Base-by-base conservation (phyloP, 2,797 vertebrate genomes). In the Clarias laeviceps region DNA sequence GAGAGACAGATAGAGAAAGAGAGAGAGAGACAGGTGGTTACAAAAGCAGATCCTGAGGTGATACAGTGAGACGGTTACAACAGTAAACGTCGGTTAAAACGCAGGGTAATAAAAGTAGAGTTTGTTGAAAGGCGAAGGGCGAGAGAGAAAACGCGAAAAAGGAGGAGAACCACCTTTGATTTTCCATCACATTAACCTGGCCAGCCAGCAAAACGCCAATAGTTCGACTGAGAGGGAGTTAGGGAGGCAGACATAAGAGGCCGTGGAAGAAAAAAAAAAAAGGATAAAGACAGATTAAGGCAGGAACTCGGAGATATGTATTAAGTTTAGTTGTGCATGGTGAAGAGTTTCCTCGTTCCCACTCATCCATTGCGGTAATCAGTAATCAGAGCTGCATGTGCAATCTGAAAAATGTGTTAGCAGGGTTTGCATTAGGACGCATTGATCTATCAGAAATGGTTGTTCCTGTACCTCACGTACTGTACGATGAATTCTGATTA, bases 371-470 rank as follows among this genome's bases (percentile, higher is more conserved):
- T 56, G 68, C 84, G 45, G 88, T 90, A 87, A 88, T 82, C 83
- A 56, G 88, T 90, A 87, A 88, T 82, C 83, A 80, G 86, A 90
- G 86, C 86, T 74, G 76, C 85, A 80, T 80, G 82, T 84, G 84
- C 79, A 80, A 68, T 40, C 86, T 81, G 89, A 88, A 86, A 90
- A 90, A 17, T 77, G 54, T 83, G 72, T 86, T 72, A 80, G 82
- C 40, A 68, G 17, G 29, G 7, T 83, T 45, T 73, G 73, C 73
- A 66, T 64, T 76, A 64, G 50, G 82, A 82, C 79, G 68, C 84
- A 77, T 50, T 7, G 61, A 37, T 62, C 76, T 86, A 80, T 86
- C 82, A 72, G 72, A 73, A 72, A 11, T 77, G 72, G 72, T 5
- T 45, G 50, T 73, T 68, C 20, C 57, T 82, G 37, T 27, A 82